These are phyloP conservation scores for Pemphredon lugubris DNA, from an alignment of 2,888 invertebrate genomes.

Conservation along the genomic window DNA sequence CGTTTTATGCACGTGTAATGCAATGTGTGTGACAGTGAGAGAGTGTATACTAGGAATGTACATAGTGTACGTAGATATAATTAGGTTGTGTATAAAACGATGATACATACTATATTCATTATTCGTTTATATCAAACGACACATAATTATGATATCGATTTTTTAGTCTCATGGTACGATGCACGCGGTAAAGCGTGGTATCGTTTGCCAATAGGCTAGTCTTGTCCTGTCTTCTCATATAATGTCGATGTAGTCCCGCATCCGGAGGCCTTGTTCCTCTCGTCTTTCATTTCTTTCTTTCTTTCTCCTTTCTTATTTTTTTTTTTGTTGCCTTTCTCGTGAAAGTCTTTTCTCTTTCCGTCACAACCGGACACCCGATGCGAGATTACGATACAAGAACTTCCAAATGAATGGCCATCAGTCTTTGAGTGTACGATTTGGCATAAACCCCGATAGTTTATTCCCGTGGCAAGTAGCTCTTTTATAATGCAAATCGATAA, in stretches of 20 bases:
- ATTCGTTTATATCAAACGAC: constrained; percentile 80
- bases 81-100: constrained; percentile 81
- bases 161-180: constrained; percentile 79
- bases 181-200: constrained; percentile 72
- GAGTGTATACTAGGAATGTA: constrained; percentile 80
- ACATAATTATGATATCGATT: constrained; percentile 80
- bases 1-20: constrained; percentile 74
- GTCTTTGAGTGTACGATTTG: constrained; percentile 60
- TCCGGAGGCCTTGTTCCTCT: constrained; percentile 40
- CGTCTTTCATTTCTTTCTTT: too few species aligned
- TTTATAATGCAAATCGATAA: constrained; percentile 15
- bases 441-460: constrained; percentile 32
- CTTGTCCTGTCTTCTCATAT: constrained; percentile 75
- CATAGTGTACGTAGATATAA: constrained; percentile 79
- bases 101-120: constrained; percentile 79
- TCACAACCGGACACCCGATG: constrained; percentile 39
- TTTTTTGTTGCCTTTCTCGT: too few species aligned
- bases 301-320: too few species aligned
- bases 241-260: constrained; percentile 69
- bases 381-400: constrained; percentile 72
- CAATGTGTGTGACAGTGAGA: constrained; percentile 74
- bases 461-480: not conserved
- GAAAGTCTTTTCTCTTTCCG: too few species aligned
- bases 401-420: constrained; percentile 75
- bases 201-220: constrained; percentile 78